Percentiles rank a stretch among this genome's conserved stretches.
Evolutionary conservation across 2,113 vertebrate genomes (phyloP).

Genomic region (Gulo gulo): DNA sequence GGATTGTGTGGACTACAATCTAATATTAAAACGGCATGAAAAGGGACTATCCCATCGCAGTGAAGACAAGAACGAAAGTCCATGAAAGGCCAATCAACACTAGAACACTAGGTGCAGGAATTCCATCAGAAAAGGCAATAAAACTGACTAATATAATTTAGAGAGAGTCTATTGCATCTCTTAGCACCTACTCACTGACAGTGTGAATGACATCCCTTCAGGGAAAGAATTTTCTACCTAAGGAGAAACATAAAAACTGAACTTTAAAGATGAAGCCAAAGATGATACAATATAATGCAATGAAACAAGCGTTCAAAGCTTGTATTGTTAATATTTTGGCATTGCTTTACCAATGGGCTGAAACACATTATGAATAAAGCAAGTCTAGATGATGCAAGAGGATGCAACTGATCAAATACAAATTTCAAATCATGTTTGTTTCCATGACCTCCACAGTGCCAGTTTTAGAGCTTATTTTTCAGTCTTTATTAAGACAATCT

Average conservation of each 20-base stretch:
- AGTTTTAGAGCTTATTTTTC: constrained; percentile 10
- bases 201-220: constrained; percentile 36
- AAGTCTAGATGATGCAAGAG: constrained; percentile 50
- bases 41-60: not conserved
- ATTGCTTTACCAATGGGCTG: constrained; percentile 13
- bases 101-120: not conserved
- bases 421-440: constrained; percentile 49
- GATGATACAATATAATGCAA: constrained; percentile 36
- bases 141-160: constrained; percentile 46
- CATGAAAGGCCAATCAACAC: not conserved
- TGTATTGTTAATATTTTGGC: constrained; percentile 49
- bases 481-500: constrained; percentile 30
- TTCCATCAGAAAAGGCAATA: constrained; percentile 2
- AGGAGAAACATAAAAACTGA: constrained; percentile 58
- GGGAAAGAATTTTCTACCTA: constrained; percentile 68
- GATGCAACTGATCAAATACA: constrained; percentile 39
- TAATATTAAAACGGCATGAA: constrained; percentile 31
- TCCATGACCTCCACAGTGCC: constrained; percentile 29
- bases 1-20: not conserved
- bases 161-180: not conserved
- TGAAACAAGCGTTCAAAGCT: constrained; percentile 50
- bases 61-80: constrained; percentile 18
- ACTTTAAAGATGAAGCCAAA: constrained; percentile 67
- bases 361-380: constrained; percentile 50
- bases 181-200: constrained; percentile 26